Percentiles rank a stretch among this genome's conserved stretches.
These are phyloP conservation scores for Lasiurus cinereus DNA, from an alignment of 2,113 vertebrate genomes.

Conservation along the genomic window DNA sequence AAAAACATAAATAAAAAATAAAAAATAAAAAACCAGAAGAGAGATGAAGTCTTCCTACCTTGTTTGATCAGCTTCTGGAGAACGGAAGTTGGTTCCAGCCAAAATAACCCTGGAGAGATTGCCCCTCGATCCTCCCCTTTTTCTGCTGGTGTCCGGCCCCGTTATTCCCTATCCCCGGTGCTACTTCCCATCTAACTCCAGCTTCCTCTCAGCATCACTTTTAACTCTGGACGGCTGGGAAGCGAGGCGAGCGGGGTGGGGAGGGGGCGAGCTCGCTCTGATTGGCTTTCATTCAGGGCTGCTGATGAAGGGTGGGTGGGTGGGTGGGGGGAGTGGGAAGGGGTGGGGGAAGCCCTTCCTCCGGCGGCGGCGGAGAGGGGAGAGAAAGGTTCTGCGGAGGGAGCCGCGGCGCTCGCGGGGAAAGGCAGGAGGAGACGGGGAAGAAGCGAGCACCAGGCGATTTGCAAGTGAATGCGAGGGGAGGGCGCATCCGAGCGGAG, in stretches of 20 bases:
- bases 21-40: neutral
- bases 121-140: slow-evolving; percentile 79
- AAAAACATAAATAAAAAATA: neutral
- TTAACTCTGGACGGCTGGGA: slow-evolving; percentile 89
- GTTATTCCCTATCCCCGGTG: slow-evolving; percentile 84
- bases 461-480: slow-evolving; percentile 91
- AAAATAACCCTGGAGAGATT: slow-evolving; percentile 79
- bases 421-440: slow-evolving; percentile 83
- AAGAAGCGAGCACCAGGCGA: slow-evolving; percentile 83
- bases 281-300: slow-evolving; percentile 89
- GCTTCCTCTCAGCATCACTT: slow-evolving; percentile 88
- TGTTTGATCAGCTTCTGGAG: slow-evolving; percentile 78
- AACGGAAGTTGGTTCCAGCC: slow-evolving; percentile 84
- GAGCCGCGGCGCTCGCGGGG: slow-evolving; percentile 84
- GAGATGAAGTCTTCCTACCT: slow-evolving; percentile 86
- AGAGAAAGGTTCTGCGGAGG: slow-evolving; percentile 79
- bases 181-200: slow-evolving; percentile 89
- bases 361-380: neutral
- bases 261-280: slow-evolving; percentile 83
- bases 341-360: slow-evolving; percentile 52
- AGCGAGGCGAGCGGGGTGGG: slow-evolving; percentile 76
- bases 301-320: slow-evolving; percentile 67
- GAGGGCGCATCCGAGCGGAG: slow-evolving; percentile 82
- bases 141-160: slow-evolving; percentile 80
- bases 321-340: rapidly evolving